Base-by-base conservation (phyloP, 2,888 invertebrate species). In the Ophion ventricosus region DNA sequence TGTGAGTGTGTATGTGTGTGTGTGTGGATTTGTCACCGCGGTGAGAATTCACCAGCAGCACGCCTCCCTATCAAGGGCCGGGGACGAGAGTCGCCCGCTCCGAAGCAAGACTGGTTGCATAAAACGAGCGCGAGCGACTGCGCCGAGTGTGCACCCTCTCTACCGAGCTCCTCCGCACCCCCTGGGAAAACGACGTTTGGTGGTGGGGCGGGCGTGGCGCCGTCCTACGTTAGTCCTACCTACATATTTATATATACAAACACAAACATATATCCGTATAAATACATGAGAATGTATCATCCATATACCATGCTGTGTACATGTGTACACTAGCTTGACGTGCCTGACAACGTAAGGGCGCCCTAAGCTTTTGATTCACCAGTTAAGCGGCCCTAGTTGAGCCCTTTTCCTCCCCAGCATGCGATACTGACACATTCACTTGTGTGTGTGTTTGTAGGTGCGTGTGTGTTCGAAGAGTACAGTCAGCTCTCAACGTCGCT, bases 51-150 rank as follows among this genome's bases (percentile, higher is more conserved):
- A 82, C 76, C 85, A 85, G 87, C 85, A 85, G 90, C 89, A 90
- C 89, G 86, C 87, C 90, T 88, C 88, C 88, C 90, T 89, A 86
- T 89, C 88, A 88, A 90, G 89, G 85, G 88, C 90, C 87, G 86
- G 85, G 85, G 83, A 89, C 88, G 85, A 79, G 85, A 88, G 88
- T 89, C 90, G 88, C 89, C 91, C 92, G 91, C 91, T 92, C 90
- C 91, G 88, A 90, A 90, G 92, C 91, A 90, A 92, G 91, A 92
- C 92, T 93, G 92, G 92, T 92, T 92, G 92, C 92, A 92, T 93
- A 92, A 90, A 92, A 90, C 90, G 89, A 91, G 92, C 84, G 90
- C 92, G 91, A 88, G 92, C 91, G 91, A 87, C 92, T 92, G 92
- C 92, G 91, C 91, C 89, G 88, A 88, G 81, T 80, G 87, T 87